Evolutionary conservation across 2,888 invertebrate genomes (phyloP).

Genomic region (Ptychoptera albimana): DNA sequence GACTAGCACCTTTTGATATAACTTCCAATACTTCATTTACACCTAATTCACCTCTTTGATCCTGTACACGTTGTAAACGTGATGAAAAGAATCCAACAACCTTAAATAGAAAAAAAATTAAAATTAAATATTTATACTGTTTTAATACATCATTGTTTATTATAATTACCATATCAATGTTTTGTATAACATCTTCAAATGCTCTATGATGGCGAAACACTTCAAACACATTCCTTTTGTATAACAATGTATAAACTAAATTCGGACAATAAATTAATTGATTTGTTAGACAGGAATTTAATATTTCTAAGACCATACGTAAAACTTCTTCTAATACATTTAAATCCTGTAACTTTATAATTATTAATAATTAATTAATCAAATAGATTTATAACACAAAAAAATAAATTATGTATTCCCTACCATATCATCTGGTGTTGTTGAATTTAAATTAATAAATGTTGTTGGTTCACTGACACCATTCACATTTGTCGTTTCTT

Average conservation of each 20-base stretch:
- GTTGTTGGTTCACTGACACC: constrained; percentile 24
- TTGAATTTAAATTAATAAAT: neutral
- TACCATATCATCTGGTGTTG: constrained; percentile 9
- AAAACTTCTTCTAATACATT: constrained; percentile 90
- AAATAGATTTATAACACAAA: too few species aligned
- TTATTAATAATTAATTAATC: neutral
- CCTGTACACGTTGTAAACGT: constrained; percentile 42
- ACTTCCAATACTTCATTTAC: constrained; percentile 75
- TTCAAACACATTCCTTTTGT: constrained; percentile 82
- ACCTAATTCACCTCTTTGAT: constrained; percentile 54
- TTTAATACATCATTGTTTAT: neutral
- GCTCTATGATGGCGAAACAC: constrained; percentile 72
- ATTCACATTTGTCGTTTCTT: constrained; percentile 25
- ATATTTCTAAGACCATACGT: constrained; percentile 90
- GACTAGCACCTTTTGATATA: constrained; percentile 79
- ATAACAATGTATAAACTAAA: constrained; percentile 87
- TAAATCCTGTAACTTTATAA: constrained; percentile 63
- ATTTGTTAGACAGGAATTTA: constrained; percentile 85
- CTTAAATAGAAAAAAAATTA: constrained; percentile 19
- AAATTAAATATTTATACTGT: neutral
- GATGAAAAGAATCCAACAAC: constrained; percentile 48
- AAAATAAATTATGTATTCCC: neutral
- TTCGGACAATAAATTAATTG: constrained; percentile 79
- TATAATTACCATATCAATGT: constrained; percentile 69
- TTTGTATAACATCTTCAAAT: constrained; percentile 86